Percentiles rank a stretch among this genome's conserved stretches.
These are phyloP conservation scores for Saguinus imperator DNA, from an alignment of 2,113 vertebrate species.

Conservation along the genomic window DNA sequence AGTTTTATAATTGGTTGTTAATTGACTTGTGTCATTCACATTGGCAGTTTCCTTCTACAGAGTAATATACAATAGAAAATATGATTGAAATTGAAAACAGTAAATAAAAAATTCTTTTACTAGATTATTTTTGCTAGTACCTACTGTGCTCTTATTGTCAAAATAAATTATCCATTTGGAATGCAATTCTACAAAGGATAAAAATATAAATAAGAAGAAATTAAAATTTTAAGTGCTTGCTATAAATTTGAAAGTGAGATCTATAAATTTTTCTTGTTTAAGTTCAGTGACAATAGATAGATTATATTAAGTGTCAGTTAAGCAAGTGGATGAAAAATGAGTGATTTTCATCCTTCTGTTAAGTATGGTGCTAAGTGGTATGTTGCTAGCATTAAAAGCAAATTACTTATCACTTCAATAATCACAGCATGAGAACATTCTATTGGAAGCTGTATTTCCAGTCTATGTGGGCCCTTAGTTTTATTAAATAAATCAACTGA, in stretches of 20 bases:
- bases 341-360: conserved; percentile 85
- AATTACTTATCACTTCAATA: conserved; percentile 89
- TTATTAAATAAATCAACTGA: conserved; percentile 86
- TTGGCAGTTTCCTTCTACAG: conserved; percentile 68
- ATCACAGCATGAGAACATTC: conserved; percentile 84
- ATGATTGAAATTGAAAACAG: conserved; percentile 82
- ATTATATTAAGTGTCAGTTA: conserved; percentile 81
- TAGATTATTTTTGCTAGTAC: conserved; percentile 81
- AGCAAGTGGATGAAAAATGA: conserved; percentile 86
- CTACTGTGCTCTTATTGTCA: conserved; percentile 82
- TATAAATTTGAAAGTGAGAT: conserved; percentile 79
- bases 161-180: conserved; percentile 81
- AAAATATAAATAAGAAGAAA: conserved; percentile 81
- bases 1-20: conserved; percentile 56
- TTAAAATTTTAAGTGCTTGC: conserved; percentile 84
- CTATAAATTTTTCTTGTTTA: conserved; percentile 77
- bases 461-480: conserved; percentile 78
- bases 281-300: conserved; percentile 81
- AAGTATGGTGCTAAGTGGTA: conserved; percentile 87
- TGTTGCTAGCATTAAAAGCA: conserved; percentile 85
- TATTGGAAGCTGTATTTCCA: conserved; percentile 80
- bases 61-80: conserved; percentile 54
- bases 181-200: conserved; percentile 82
- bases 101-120: conserved; percentile 81
- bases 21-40: conserved; percentile 74